These are phyloP conservation scores for Channa striata DNA, from an alignment of 2,797 vertebrate species.

Conservation along the genomic window DNA sequence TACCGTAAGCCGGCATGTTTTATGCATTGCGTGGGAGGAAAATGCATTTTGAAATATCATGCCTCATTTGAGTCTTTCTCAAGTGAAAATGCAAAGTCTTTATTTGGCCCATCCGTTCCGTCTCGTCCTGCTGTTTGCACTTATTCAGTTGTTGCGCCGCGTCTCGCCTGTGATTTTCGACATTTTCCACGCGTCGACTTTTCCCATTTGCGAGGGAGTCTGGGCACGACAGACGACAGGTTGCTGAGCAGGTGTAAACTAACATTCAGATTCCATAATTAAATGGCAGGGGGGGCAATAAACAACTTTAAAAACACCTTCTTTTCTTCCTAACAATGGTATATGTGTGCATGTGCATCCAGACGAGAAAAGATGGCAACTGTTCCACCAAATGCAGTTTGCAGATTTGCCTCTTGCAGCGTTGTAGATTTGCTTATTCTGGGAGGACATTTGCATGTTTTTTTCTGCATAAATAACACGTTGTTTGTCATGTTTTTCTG, in stretches of 20 bases:
- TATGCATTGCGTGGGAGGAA: constrained; percentile 74
- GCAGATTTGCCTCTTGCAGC: constrained; percentile 7
- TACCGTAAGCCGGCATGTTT: constrained; percentile 80
- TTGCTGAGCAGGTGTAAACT: constrained; percentile 83
- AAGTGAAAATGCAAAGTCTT: constrained; percentile 79
- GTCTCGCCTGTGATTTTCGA: constrained; percentile 64
- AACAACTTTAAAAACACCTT: constrained; percentile 58
- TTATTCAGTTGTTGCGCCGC: constrained; percentile 69
- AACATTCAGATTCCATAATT: constrained; percentile 72
- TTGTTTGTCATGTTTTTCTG: background rate
- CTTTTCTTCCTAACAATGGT: constrained; percentile 40
- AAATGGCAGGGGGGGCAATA: constrained; percentile 47
- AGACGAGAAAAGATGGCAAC: constrained; percentile 23
- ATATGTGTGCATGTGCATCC: constrained; percentile 27
- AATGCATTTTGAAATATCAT: constrained; percentile 77
- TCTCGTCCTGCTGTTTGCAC: constrained; percentile 76
- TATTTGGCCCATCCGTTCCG: constrained; percentile 75
- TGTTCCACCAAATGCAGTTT: constrained; percentile 3
- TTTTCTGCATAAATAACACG: too few species aligned
- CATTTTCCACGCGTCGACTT: constrained; percentile 74
- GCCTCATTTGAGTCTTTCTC: constrained; percentile 83
- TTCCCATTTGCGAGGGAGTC: constrained; percentile 71
- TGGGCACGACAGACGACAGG: constrained; percentile 77
- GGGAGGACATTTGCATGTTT: background rate
- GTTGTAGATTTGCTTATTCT: background rate